Percentiles rank a stretch among this genome's conserved stretches.
Conservation (phyloP, 2,888 invertebrate genomes). For the Pseudoips prasinana region DNA sequence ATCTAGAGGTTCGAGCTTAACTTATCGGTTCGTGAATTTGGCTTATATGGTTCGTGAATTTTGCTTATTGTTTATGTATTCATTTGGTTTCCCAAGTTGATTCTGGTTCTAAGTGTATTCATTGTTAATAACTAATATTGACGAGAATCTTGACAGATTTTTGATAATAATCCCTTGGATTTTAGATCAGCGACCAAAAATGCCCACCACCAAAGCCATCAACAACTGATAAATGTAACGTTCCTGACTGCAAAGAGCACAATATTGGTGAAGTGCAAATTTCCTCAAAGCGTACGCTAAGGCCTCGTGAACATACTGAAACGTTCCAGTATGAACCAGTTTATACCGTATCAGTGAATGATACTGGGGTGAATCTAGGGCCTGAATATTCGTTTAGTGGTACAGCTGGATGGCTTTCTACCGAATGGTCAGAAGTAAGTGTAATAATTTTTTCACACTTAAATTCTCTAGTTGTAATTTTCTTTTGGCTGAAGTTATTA, state of each 20-base stretch:
- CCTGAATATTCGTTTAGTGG: conserved; percentile 66
- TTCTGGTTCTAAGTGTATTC: no score
- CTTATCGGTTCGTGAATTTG: no score
- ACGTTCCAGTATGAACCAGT: conserved; percentile 66
- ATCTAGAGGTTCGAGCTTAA: no score
- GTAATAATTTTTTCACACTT: no score
- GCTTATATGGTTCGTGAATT: no score
- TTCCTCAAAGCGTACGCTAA: conserved; percentile 39
- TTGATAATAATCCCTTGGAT: no score
- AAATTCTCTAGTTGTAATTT: no score
- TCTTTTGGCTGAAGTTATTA: no score
- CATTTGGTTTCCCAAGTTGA: no score
- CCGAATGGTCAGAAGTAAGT: conserved; percentile 82
- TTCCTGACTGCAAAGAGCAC: conserved; percentile 53
- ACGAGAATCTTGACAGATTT: no score
- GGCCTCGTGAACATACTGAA: conserved; percentile 54
- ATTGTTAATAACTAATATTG: no score
- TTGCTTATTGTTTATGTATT: no score
- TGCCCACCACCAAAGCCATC: conserved; percentile 59
- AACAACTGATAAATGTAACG: conserved; percentile 54
- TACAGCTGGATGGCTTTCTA: conserved; percentile 78
- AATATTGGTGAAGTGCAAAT: conserved; percentile 42
- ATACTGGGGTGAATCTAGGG: conserved; percentile 57
- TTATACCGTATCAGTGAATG: conserved; percentile 62
- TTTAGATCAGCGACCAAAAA: conserved; percentile 67